phyloP scores from a whole-genome alignment of 2,888 invertebrate genomes.

The Pardosa pseudoannulata region DNA sequence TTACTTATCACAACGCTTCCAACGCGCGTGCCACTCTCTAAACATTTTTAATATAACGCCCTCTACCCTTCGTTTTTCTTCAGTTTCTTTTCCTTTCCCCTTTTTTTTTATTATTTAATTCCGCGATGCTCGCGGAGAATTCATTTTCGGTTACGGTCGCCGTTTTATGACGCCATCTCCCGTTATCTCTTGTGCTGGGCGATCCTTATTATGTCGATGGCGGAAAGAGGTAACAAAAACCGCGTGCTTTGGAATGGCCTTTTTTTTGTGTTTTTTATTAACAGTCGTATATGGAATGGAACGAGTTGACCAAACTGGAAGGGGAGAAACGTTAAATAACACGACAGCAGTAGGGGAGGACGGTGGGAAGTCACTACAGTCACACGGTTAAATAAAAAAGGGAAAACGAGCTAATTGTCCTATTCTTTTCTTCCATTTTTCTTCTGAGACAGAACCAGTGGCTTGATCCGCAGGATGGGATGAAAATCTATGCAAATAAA shows the following conservation, averaged over 20 bases:
- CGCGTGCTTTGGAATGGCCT: neutral
- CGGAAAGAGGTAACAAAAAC: constrained; percentile 12
- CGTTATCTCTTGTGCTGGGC: constrained; percentile 1
- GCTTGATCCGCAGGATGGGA: too few relatives aligned
- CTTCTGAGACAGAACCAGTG: too few relatives aligned
- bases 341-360: too few relatives aligned
- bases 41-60: constrained; percentile 9
- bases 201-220: constrained; percentile 16
- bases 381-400: too few relatives aligned
- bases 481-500: too few relatives aligned
- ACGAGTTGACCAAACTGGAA: neutral
- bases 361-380: too few relatives aligned
- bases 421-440: too few relatives aligned
- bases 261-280: neutral
- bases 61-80: neutral
- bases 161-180: constrained; percentile 4
- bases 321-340: too few relatives aligned
- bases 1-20: neutral
- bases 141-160: constrained; percentile 8
- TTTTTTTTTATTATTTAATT: neutral
- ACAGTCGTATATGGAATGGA: neutral
- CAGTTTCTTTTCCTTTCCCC: neutral
- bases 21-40: neutral
- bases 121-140: neutral
- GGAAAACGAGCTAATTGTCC: too few relatives aligned